phyloP scores from a whole-genome alignment of 2,113 vertebrate species.

The Peucedramus taeniatus region DNA sequence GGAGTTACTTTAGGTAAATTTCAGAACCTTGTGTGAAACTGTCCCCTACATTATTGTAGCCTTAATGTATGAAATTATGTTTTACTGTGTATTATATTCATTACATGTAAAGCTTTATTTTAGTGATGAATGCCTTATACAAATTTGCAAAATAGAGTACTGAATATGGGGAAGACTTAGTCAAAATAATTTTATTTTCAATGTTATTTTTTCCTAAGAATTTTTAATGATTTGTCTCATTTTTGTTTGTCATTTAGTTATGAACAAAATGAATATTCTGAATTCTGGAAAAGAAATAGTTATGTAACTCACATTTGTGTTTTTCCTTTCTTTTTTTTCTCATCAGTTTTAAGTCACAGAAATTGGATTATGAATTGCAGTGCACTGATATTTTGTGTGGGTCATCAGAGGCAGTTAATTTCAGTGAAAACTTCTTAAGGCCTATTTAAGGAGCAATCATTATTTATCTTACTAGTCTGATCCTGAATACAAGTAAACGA shows the following conservation, averaged over 20 bases:
- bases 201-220: background rate
- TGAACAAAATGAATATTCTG: background rate
- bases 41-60: slow-evolving; percentile 27
- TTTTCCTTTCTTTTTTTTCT: background rate
- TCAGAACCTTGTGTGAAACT: slow-evolving; percentile 39
- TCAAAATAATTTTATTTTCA: background rate
- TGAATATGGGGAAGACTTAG: background rate
- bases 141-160: background rate
- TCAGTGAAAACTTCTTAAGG: background rate
- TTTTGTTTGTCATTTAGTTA: background rate
- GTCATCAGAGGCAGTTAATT: background rate
- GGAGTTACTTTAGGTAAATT: slow-evolving; percentile 47
- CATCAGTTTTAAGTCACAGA: background rate
- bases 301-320: background rate
- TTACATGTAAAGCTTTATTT: slow-evolving; percentile 30
- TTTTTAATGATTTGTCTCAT: background rate
- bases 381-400: background rate
- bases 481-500: background rate
- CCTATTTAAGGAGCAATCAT: background rate
- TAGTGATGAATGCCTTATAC: background rate
- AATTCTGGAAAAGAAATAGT: background rate
- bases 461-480: background rate
- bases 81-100: slow-evolving; percentile 46
- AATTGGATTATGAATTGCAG: background rate
- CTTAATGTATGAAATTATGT: slow-evolving; percentile 57